Percentiles rank a stretch among this genome's conserved stretches.
These are phyloP conservation scores for Drosophila ananassae DNA, from an alignment of 1,140 invertebrate genomes.

Conservation along the genomic window DNA sequence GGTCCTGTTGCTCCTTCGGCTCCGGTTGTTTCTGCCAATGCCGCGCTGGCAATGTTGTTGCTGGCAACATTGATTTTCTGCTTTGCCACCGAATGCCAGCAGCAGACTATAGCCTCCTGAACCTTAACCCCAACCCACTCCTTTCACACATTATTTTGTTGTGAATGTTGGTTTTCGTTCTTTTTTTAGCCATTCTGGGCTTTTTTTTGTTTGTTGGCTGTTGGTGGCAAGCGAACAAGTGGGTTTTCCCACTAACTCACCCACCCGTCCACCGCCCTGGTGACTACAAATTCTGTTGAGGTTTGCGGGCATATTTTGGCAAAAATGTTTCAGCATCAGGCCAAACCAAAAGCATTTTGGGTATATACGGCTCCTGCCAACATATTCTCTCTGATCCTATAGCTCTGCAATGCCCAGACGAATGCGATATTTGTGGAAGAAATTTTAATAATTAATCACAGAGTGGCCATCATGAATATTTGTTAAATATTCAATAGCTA, in stretches of 20 bases:
- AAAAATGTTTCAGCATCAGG: constrained; percentile 67
- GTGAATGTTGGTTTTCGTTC: constrained; percentile 28
- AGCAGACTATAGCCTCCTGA: constrained; percentile 37
- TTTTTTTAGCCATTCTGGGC: constrained; percentile 3
- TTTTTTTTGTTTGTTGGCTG: constrained; percentile 13
- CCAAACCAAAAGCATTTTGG: constrained; percentile 11
- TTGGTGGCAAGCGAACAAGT: constrained; percentile 45
- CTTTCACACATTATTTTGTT: constrained; percentile 66
- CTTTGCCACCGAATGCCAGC: constrained; percentile 66
- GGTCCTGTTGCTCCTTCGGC: constrained; percentile 3
- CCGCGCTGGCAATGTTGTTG: constrained; percentile 28
- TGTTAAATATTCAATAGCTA: background rate
- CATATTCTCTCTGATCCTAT: constrained; percentile 3
- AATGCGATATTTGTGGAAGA: background rate
- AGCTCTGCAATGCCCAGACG: constrained; percentile 4
- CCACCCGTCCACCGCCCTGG: background rate
- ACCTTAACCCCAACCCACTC: constrained; percentile 8
- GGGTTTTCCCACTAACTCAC: constrained; percentile 37
- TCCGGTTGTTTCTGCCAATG: constrained; percentile 25
- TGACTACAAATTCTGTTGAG: constrained; percentile 69
- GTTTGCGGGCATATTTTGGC: constrained; percentile 78
- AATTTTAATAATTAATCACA: background rate
- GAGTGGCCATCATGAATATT: background rate
- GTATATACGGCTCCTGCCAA: constrained; percentile 25
- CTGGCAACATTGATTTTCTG: constrained; percentile 73